These are phyloP conservation scores for Pachycephus smyrnensis DNA, from an alignment of 2,888 invertebrate genomes.

Conservation along the genomic window DNA sequence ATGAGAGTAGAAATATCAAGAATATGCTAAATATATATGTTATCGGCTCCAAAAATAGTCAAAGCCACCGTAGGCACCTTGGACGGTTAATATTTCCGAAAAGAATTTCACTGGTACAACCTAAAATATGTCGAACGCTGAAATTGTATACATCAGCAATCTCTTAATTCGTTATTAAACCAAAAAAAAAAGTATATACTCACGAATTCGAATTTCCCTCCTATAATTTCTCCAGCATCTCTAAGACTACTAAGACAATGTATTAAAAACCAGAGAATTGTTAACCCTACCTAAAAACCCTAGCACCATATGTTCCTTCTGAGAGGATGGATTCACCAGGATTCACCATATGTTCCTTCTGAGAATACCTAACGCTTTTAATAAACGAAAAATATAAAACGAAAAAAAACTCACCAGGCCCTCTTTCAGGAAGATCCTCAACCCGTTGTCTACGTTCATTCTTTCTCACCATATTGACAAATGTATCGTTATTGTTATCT, in stretches of 20 bases:
- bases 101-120: background rate
- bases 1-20: background rate
- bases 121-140: background rate
- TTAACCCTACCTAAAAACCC: no score
- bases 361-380: background rate
- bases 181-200: background rate
- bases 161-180: background rate
- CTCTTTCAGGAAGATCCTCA: constrained; percentile 67
- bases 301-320: constrained; percentile 2
- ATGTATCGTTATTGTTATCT: background rate
- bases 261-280: background rate
- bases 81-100: background rate
- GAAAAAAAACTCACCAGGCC: constrained; percentile 68
- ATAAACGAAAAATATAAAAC: background rate
- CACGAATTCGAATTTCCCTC: background rate
- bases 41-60: background rate
- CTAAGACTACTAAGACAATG: background rate
- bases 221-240: background rate
- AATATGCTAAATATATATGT: background rate
- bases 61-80: background rate
- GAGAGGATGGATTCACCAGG: no score
- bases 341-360: constrained; percentile 2
- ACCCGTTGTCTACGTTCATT: constrained; percentile 55
- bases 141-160: background rate
- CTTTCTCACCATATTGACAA: constrained; percentile 65